Evolutionary conservation across 2,797 vertebrate genomes (phyloP), one percentile per base, ranked within the genome.

Genomic region (Margarornis squamiger): DNA sequence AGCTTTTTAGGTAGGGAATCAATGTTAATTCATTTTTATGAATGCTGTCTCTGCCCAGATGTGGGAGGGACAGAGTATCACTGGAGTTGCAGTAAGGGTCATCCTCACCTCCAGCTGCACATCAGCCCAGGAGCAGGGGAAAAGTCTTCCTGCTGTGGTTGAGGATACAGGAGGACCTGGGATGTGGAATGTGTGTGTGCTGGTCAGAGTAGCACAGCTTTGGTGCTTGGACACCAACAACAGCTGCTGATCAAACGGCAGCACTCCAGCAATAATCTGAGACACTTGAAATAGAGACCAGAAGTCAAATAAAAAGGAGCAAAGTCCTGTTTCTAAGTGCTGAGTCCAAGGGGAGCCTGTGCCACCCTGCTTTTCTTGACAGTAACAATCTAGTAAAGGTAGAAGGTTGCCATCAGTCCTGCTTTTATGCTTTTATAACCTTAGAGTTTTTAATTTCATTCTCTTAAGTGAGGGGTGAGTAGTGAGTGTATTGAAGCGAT

Each of bases 151-250:
- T 80, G 46, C 12, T 18, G 46, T 2, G 1, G 6, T 2, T 6
- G 63, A 57, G 38, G 39, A 52, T 57, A 22, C 4, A 4, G 43
- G n/a, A 19, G 61, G 24, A 59, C 32, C 9, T n/a, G n/a, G n/a
- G 26, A 32, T 58, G 27, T 16, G 12, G 54, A 41, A 72, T n/a
- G 36, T 54, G 10, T 71, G 23, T 48, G 54, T 61, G 32, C 57
- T 76, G 52, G n/a, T 66, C 3, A 4, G 66, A 90, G 57, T 21
- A 70, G 38, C 43, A 38, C n/a, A 27, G 74, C 51, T 66, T 58
- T 0, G 0, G n/a, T 84, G 38, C 70, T 80, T 55, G 61, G n/a
- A n/a, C 43, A 63, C 1, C 8, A 24, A 8, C 63, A 45, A 8
- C 13, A 32, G 67, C 77, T 77, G 48, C 52, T 45, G 51, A 30